A percentile compares a stretch with the other conserved stretches of the same genome.
Conservation (phyloP, 2,797 vertebrate genomes). For the Poliocrania exsul region DNA sequence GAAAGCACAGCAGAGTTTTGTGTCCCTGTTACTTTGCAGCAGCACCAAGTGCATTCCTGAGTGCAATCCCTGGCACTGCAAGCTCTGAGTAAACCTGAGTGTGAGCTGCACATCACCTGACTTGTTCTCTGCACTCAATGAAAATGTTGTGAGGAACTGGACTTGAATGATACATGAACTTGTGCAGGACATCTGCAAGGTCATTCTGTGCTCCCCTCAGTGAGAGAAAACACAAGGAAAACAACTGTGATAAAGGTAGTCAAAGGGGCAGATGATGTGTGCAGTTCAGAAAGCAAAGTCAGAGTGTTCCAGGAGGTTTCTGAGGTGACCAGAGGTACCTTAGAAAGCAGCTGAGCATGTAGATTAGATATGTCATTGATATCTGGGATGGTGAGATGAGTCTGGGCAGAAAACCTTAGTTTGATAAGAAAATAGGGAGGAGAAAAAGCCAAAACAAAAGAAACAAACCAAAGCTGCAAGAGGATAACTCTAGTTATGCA, state of each 20-base stretch:
- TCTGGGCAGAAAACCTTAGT: not conserved
- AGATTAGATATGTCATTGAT: not conserved
- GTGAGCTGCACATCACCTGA: not conserved
- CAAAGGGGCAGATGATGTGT: not conserved
- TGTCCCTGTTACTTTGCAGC: not conserved
- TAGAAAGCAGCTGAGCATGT: not conserved
- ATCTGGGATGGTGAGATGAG: not conserved
- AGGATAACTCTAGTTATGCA: not conserved
- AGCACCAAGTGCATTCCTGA: not conserved
- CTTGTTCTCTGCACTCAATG: not conserved
- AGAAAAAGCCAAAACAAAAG: not conserved
- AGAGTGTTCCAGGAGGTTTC: not conserved
- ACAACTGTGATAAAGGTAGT: not conserved
- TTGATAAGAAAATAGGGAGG: not conserved
- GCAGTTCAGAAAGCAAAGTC: not conserved
- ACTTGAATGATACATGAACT: not conserved
- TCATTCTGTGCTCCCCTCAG: not conserved
- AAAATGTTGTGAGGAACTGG: not conserved
- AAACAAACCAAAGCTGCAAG: not conserved
- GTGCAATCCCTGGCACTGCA: not conserved
- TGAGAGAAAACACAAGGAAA: not conserved
- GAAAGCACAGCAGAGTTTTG: not conserved
- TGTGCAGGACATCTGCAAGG: not conserved
- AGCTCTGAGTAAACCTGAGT: not conserved
- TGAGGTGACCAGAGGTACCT: not conserved